Conservation (phyloP, 2,797 vertebrate genomes). For the Pampus argenteus region DNA sequence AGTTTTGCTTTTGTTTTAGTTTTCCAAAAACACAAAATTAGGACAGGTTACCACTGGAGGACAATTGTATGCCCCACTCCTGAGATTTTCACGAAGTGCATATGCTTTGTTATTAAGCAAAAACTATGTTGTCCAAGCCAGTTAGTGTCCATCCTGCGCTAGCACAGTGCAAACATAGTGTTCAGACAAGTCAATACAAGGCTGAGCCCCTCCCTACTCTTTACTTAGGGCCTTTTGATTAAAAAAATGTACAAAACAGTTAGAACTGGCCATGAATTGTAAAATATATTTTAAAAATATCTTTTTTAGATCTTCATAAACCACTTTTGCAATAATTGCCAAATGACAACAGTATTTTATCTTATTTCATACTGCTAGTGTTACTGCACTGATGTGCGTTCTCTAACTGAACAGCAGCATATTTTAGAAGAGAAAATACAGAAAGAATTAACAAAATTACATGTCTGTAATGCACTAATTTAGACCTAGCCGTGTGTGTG, state of each 20-base stretch:
- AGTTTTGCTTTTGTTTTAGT: background rate
- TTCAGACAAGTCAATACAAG: constrained; percentile 12
- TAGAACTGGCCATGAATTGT: constrained; percentile 28
- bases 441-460: constrained; percentile 4
- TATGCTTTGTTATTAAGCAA: constrained; percentile 24
- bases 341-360: background rate
- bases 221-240: constrained; percentile 6
- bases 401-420: constrained; percentile 15
- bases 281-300: background rate
- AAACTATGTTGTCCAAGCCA: background rate
- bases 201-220: background rate
- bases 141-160: constrained; percentile 8
- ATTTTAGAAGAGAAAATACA: constrained; percentile 8
- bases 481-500: background rate
- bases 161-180: constrained; percentile 34
- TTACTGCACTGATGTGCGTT: constrained; percentile 16
- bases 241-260: constrained; percentile 24
- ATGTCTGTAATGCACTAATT: constrained; percentile 10
- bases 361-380: constrained; percentile 12
- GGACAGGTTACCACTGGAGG: constrained; percentile 15
- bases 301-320: constrained; percentile 9
- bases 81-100: constrained; percentile 58
- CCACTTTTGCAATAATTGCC: background rate
- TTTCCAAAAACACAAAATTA: constrained; percentile 36
- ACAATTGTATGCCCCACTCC: constrained; percentile 31